phyloP scores from a whole-genome alignment of 2,113 vertebrate species.

The Ceyx melanurus region DNA sequence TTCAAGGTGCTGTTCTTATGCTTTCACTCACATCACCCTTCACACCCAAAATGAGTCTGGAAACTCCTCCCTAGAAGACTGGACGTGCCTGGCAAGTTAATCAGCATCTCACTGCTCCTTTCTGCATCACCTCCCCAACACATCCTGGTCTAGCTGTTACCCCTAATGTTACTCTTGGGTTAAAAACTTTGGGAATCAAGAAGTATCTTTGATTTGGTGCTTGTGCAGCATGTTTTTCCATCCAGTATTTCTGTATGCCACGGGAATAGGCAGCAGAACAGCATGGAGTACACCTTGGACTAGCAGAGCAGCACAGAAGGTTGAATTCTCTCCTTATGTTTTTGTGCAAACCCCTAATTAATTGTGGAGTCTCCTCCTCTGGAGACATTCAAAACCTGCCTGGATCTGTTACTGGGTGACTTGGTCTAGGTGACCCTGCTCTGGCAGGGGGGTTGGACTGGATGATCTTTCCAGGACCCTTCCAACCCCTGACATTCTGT shows the following conservation, averaged over 20 bases:
- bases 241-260: background rate
- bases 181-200: background rate
- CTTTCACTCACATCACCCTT: background rate
- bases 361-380: too few species aligned
- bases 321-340: background rate
- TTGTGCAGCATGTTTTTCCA: background rate
- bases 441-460: too few species aligned
- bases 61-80: background rate
- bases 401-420: too few species aligned
- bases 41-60: background rate
- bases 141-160: background rate
- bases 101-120: background rate
- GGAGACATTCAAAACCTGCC: too few species aligned
- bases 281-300: background rate
- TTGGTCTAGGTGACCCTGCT: too few species aligned
- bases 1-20: background rate
- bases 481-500: too few species aligned
- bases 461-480: too few species aligned
- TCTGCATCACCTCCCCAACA: background rate
- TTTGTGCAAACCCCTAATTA: conserved; percentile 1
- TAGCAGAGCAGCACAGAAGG: conserved; percentile 14
- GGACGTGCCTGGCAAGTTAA: too few species aligned
- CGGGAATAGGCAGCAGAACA: background rate
- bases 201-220: background rate
- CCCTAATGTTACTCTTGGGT: rapidly evolving